Base-by-base conservation (phyloP, 2,888 invertebrate species). In the Rambutsinella grinnellia region DNA sequence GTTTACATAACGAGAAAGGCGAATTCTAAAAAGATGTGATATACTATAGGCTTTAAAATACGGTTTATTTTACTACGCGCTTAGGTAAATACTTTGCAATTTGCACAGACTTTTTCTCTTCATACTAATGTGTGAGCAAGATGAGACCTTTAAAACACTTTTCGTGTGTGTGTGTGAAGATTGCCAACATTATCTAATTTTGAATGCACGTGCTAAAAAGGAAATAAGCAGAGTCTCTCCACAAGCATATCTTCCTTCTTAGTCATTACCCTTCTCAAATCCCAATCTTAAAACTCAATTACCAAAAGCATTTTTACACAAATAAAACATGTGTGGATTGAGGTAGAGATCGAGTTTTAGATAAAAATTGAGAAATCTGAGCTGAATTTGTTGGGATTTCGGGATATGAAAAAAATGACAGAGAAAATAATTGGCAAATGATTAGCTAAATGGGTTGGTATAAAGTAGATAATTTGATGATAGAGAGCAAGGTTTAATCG, bases 171-270 rank as follows among this genome's bases (percentile, higher is more conserved):
- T n/a, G n/a, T 8, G 13, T 36, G 36, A 36, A 13, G 36, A 36
- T 5, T 36, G 36, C 36, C 36, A 36, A 36, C 36, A 8, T 36
- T 36, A 36, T 36, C 36, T 58, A 36, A 36, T 58, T 24, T 5
- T 47, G 57, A 63, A 6, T 71, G 21, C 71, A 71, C 71, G 71
- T 71, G 71, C 71, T 65, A 71, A 70, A 62, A 56, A 70, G 23
- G 27, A 54, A 70, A 44, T 58, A 24, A 57, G 51, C 46, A 57
- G 15, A 51, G 6, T 17, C 8, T 54, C 23, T 54, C 10, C 19
- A 17, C 36, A 27, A 57, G 27, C 47, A 46, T 23, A 23, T 36
- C 36, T 36, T 36, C 36, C 36, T 21, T 53, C 21, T 53, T 53
- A 53, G 53, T 53, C 17, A 19, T 19, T 53, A 53, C 21, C 21